Evolutionary conservation across 2,797 vertebrate genomes (phyloP).

Genomic region (Myoxocephalus aenaeus): DNA sequence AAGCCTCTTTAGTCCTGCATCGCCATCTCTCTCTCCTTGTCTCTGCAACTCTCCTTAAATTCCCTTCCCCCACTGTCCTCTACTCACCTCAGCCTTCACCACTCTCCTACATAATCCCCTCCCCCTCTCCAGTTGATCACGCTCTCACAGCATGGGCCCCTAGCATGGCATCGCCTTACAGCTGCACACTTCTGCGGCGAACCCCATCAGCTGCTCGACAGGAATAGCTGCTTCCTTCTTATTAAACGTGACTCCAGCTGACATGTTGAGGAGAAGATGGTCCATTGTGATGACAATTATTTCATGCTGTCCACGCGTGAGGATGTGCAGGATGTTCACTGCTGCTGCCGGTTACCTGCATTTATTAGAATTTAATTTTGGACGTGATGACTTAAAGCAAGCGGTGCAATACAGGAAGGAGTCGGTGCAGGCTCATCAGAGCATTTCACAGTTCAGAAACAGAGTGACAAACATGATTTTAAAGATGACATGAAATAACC

Average conservation of each 20-base stretch:
- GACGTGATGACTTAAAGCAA: neutral
- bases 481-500: neutral
- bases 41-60: neutral
- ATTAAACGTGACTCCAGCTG: neutral
- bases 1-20: constrained; percentile 25
- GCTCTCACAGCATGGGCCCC: constrained; percentile 13
- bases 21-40: neutral
- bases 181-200: constrained; percentile 17
- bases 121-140: constrained; percentile 24
- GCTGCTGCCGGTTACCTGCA: neutral
- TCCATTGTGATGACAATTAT: no score
- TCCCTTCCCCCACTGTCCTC: neutral
- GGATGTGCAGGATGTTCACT: neutral
- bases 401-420: neutral
- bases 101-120: neutral
- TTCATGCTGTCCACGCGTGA: neutral
- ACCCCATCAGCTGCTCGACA: constrained; percentile 7
- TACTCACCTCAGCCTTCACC: neutral
- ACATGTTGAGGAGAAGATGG: neutral
- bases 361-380: neutral
- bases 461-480: neutral
- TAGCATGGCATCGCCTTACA: constrained; percentile 21
- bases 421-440: neutral
- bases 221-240: constrained; percentile 13
- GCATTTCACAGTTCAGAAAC: neutral